Percentiles rank a stretch among this genome's conserved stretches.
These are phyloP conservation scores for Panthera leo DNA, from an alignment of 2,113 vertebrate genomes.

Conservation along the genomic window DNA sequence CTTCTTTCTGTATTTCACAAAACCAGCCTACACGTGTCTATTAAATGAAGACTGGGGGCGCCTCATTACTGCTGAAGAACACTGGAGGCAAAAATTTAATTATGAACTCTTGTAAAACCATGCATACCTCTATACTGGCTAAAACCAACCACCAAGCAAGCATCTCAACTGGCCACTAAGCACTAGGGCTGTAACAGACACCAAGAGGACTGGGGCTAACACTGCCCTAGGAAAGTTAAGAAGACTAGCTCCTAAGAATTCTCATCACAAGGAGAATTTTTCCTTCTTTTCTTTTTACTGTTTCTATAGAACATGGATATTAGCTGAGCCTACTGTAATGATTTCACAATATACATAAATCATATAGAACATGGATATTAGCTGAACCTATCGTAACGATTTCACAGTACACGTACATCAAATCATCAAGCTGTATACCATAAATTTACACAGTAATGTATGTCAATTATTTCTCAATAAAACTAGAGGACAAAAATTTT, in stretches of 20 bases:
- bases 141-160: not conserved
- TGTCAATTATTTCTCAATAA: not conserved
- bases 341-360: not conserved
- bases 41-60: not conserved
- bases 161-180: not conserved
- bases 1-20: constrained; percentile 35
- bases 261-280: not conserved
- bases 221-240: not conserved
- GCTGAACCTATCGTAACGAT: not conserved
- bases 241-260: not conserved
- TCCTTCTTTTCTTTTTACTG: not conserved
- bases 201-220: not conserved
- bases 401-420: not conserved
- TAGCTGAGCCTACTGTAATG: not conserved
- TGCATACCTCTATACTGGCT: not conserved
- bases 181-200: not conserved
- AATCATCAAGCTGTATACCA: not conserved
- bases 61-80: not conserved
- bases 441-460: not conserved
- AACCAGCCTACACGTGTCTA: not conserved
- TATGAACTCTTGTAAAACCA: constrained; percentile 27
- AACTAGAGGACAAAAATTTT: not conserved
- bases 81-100: not conserved
- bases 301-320: not conserved
- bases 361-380: not conserved